phyloP scores from a whole-genome alignment of 2,113 vertebrate genomes.

The Microtus pennsylvanicus region DNA sequence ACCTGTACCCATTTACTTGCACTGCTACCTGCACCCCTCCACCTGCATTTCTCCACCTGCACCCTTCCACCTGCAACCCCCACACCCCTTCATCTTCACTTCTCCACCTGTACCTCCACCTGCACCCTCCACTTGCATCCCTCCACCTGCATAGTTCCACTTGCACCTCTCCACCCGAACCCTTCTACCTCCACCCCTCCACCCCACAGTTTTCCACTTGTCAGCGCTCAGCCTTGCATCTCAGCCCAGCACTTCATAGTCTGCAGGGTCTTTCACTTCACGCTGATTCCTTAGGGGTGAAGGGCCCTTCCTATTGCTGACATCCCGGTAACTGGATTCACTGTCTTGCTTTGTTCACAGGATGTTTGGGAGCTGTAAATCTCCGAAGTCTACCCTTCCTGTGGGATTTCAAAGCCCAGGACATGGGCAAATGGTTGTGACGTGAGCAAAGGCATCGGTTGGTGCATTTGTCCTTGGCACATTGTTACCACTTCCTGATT shows the following conservation, averaged over 20 bases:
- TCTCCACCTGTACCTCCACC: too few relatives aligned
- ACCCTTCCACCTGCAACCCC: too few relatives aligned
- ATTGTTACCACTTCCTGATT: too few relatives aligned
- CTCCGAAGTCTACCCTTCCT: background rate
- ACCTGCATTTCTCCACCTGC: too few relatives aligned
- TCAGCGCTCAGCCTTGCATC: background rate
- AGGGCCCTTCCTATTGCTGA: background rate
- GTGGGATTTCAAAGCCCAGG: background rate
- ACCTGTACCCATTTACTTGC: background rate
- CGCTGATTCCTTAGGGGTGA: background rate
- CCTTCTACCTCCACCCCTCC: background rate
- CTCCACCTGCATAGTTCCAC: too few relatives aligned
- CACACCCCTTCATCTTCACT: background rate
- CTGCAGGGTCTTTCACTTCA: background rate
- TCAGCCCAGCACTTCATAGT: background rate
- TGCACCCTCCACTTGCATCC: too few relatives aligned
- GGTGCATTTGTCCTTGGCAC: background rate
- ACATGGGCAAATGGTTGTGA: too few relatives aligned
- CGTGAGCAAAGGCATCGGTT: accelerated
- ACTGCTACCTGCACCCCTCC: too few relatives aligned
- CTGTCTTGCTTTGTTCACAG: background rate
- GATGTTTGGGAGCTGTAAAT: background rate
- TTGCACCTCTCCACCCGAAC: too few relatives aligned
- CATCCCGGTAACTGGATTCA: background rate
- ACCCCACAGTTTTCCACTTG: too few relatives aligned